Base-by-base conservation (phyloP, 2,888 invertebrate species). In the Liodrosophila aerea region DNA sequence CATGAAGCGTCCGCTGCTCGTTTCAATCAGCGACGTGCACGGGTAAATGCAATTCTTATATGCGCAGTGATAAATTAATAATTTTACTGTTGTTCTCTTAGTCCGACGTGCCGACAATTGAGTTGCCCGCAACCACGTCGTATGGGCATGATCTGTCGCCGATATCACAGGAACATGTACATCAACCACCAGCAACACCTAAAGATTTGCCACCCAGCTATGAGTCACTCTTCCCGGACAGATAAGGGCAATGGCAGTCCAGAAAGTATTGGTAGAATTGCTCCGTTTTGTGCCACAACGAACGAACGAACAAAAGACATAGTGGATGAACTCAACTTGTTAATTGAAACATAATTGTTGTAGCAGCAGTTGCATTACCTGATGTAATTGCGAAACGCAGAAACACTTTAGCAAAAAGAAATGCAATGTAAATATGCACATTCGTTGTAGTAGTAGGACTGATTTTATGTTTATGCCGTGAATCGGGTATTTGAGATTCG, bases 171-270 rank as follows among this genome's bases (percentile, higher is more conserved):
- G 76, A 73, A 31, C 63, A 34, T 7, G 60, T 74, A 9, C 76
- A 72, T 5, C 77, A 72, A 18, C 74, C n/a, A n/a, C 86, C 85
- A 13, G 76, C 80, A 50, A 87, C 89, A 11, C 88, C 89, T 37
- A 89, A 89, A 68, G 89, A 89, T 80, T 70, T 88, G 52, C 89
- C 89, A 15, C 89, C 89, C 46, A 89, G 89, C 53, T 89, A 89
- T 63, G 89, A 89, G 69, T 88, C 88, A 4, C 74, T 89, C 4
- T 89, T 89, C 69, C 89, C 89, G 8, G 88, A 88, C 45, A 89
- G 89, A 88, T 89, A 88, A 88, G 72, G 53, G 60, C 47, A 30
- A 27, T n/a, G 13, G 29, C 12, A 27, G 7, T 33, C 33, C 8
- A 16, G 27, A 18, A 11, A 16, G 5, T 7, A 39, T 33, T 18